phyloP scores from a whole-genome alignment of 2,888 invertebrate genomes.

The Anticlea derivata region DNA sequence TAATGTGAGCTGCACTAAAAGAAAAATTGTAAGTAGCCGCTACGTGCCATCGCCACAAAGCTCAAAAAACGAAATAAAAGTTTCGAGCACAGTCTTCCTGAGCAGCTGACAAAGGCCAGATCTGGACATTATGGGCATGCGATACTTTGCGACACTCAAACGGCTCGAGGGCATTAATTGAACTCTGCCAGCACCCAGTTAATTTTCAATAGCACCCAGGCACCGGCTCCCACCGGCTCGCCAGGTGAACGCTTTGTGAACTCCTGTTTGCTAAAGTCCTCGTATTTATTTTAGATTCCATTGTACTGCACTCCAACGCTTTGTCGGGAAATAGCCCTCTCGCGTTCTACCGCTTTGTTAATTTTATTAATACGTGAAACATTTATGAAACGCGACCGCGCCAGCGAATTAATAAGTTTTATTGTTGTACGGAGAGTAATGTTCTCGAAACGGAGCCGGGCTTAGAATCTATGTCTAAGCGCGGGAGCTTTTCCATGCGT shows the following conservation, averaged over 20 bases:
- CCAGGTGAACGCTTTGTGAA: constrained; percentile 78
- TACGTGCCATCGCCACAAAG: constrained; percentile 4
- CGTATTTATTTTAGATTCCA: constrained; percentile 82
- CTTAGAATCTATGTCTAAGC: constrained; percentile 68
- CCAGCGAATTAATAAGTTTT: constrained; percentile 80
- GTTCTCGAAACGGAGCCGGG: constrained; percentile 67
- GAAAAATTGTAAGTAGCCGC: constrained; percentile 4
- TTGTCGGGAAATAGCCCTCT: constrained; percentile 78
- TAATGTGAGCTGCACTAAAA: not conserved
- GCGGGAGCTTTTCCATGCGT: constrained; percentile 63
- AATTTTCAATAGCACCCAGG: constrained; percentile 65
- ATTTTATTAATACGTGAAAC: constrained; percentile 84
- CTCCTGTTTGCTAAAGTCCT: constrained; percentile 79
- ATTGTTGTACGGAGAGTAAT: constrained; percentile 78
- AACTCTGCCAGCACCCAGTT: constrained; percentile 62
- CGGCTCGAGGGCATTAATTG: constrained; percentile 65
- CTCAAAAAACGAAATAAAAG: constrained; percentile 16
- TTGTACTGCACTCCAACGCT: constrained; percentile 75
- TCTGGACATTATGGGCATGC: constrained; percentile 24
- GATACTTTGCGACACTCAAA: constrained; percentile 43
- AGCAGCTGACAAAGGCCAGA: constrained; percentile 16
- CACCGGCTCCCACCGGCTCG: constrained; percentile 42
- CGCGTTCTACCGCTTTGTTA: constrained; percentile 76
- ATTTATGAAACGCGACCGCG: constrained; percentile 80
- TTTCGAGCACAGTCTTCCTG: constrained; percentile 5